Base-by-base conservation (phyloP, 2,113 vertebrate genomes). In the Galeopterus variegatus region DNA sequence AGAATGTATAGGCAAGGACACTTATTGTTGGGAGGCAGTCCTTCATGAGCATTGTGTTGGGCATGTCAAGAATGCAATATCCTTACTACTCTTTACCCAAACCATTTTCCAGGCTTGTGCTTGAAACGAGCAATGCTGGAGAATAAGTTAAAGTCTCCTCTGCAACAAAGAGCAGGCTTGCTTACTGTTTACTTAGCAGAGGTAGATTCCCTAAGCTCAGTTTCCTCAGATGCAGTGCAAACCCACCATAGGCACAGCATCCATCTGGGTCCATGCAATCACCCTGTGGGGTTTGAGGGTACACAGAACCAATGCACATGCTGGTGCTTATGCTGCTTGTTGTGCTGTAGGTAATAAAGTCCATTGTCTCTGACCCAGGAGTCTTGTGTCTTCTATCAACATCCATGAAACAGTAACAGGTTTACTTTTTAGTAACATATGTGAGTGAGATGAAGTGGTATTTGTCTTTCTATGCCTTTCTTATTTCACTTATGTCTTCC, bases 141-240 rank as follows among this genome's bases (percentile, higher is more conserved):
- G 36, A 45, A 93, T 88, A 26, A 85, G n/a, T 50, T 90, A 36
- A 73, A 15, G 21, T 88, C 56, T 94, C 26, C 17, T 87, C n/a
- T 23, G 17, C 6, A 26, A 23, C 60, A 52, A 94, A 80, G 23
- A 60, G n/a, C 7, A 84, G 21, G 8, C 45, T 87, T 80, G 23
- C 15, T 67, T 79, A 60, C 1, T 9, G 41, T 36, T 65, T 73
- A 50, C 33, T 3, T 1, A 79, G 65, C 41, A 54, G 28, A 83
- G 48, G 8, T 31, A n/a, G 50, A 67, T 77, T 72, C 17, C 36
- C 26, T 36, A 26, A 65, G 8, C 36, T 90, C 3, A 14, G 33
- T 72, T 87, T 87, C 60, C 58, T 89, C 45, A 31, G 18, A 19
- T 67, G 1, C 23, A 21, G 0, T 17, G 69, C 18, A 95, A 87